Evolutionary conservation across 2,888 invertebrate species (phyloP), one percentile per base, ranked within the genome.

Genomic region (Caenorhabditis sp.): DNA sequence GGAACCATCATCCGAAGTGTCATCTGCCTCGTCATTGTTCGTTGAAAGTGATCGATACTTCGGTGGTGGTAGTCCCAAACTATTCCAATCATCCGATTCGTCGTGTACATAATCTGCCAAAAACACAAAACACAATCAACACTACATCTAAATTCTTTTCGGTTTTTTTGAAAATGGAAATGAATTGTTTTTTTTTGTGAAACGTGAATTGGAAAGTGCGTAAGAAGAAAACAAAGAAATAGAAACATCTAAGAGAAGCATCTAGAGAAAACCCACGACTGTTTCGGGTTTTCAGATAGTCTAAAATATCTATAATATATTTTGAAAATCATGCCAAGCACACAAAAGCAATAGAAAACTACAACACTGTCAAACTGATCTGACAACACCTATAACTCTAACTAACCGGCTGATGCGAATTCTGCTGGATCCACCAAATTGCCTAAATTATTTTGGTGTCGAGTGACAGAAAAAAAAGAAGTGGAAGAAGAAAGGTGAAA

Each of bases 361-460:
- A 31, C 31, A 31, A 31, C 10, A 31, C 31, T 31, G n/a, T 31
- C 31, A 10, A 31, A 4, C 31, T n/a, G n/a, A 31, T 31, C 31
- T 31, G 10, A 63, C 53, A 53, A 53, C 21, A 23, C 53, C n/a
- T 24, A 62, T 72, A 67, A 62, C 36, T 14, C 36, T 50, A 69
- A 67, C 55, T 79, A 92, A 97, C 97, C 97, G 90, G 97, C 96
- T 81, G 96, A 96, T 76, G 97, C 96, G 90, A 96, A 97, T 91
- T 97, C 97, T 87, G 96, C 97, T 81, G 97, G 97, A 91, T 97
- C 96, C 79, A 97, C 97, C 93, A 94, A 94, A 89, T 94, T 94
- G 88, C 96, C 95, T 94, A 90, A 26, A 27, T 5, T 14, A 26
- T 24, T 55, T 55, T 23, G 17, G 17, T 50, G 17, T 19, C 50